Percentiles rank a stretch among this genome's conserved stretches.
Conservation (phyloP, 2,797 vertebrate species). For the Coluber constrictor region DNA sequence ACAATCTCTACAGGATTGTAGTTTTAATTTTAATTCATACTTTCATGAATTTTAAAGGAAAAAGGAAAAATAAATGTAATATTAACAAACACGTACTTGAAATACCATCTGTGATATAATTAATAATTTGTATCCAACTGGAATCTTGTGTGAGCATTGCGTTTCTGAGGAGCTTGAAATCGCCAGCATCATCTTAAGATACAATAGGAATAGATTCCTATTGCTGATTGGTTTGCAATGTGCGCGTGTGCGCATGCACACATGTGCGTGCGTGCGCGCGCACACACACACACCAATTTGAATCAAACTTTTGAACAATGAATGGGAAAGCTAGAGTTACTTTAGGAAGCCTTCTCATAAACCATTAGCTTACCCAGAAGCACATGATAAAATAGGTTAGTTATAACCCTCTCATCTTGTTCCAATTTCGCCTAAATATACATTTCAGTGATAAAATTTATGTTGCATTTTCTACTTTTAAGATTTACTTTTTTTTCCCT, state of each 20-base stretch:
- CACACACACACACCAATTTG: background rate
- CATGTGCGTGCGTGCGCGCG: rapidly evolving
- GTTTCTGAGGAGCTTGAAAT: background rate
- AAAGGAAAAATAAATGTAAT: background rate
- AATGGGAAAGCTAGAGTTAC: constrained; percentile 14
- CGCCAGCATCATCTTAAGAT: background rate
- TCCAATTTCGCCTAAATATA: constrained; percentile 11
- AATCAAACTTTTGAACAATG: background rate
- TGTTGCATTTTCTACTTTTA: background rate
- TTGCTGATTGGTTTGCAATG: background rate
- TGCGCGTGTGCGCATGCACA: rapidly evolving
- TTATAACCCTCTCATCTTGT: background rate
- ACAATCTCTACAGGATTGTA: background rate
- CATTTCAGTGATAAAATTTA: constrained; percentile 19
- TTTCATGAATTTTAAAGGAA: background rate
- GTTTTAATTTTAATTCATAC: background rate
- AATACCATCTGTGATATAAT: background rate
- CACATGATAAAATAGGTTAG: background rate
- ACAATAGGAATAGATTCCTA: background rate
- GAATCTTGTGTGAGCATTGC: background rate
- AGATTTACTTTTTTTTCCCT: constrained; percentile 18
- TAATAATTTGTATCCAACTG: background rate
- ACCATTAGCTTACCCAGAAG: constrained; percentile 4
- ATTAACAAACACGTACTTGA: background rate
- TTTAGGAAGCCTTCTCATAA: constrained; percentile 11